These are phyloP conservation scores for Elanoides forficatus DNA, from an alignment of 2,113 vertebrate genomes.

Conservation along the genomic window DNA sequence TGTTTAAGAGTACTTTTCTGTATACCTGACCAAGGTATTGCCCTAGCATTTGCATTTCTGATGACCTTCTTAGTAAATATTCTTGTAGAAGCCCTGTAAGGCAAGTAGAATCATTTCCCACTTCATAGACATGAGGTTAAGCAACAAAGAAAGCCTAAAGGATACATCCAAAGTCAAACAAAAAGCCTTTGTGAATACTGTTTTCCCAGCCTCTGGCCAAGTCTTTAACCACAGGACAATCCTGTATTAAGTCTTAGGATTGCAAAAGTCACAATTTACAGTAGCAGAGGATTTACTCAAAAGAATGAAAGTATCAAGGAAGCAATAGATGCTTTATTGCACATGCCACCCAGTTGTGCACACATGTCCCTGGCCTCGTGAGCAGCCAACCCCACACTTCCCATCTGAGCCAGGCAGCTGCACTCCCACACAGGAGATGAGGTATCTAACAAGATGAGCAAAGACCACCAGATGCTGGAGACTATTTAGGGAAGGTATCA, in stretches of 20 bases:
- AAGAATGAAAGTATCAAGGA: not conserved
- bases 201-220: not conserved
- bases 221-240: not conserved
- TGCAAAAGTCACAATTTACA: not conserved
- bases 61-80: rapidly evolving
- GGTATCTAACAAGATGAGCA: not conserved
- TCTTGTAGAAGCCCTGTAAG: not conserved
- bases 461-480: not conserved
- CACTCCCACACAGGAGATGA: rapidly evolving
- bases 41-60: not conserved
- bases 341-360: not conserved
- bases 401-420: not conserved
- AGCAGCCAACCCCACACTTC: not conserved
- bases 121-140: not conserved
- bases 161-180: not conserved
- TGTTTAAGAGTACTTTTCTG: not conserved
- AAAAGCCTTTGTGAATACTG: not conserved
- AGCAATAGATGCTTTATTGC: not conserved
- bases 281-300: not conserved
- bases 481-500: not conserved
- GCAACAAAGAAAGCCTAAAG: not conserved
- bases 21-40: not conserved
- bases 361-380: rapidly evolving
- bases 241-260: rapidly evolving
- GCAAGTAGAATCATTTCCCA: not conserved